Conservation (phyloP, 2,113 vertebrate species). For the Catharus minimus region DNA sequence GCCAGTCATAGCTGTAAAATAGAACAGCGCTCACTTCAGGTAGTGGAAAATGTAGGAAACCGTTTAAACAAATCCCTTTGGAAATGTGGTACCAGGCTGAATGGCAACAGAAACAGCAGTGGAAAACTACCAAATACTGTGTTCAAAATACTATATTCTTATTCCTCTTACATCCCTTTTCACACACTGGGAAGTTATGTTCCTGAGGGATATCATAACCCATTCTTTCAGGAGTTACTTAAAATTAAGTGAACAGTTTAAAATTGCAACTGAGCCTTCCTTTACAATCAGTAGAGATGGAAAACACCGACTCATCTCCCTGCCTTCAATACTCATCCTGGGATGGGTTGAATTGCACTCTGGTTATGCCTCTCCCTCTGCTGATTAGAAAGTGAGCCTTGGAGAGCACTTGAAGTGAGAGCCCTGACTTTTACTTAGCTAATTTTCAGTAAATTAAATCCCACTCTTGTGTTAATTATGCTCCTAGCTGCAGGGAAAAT, state of each 20-base stretch:
- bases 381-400: not conserved
- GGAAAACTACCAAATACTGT: not conserved
- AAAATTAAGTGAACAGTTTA: not conserved
- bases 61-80: not conserved
- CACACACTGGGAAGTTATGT: not conserved
- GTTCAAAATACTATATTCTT: not conserved
- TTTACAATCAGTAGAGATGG: not conserved
- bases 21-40: not conserved
- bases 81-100: not conserved
- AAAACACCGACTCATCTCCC: not conserved
- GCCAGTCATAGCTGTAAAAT: not conserved
- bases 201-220: not conserved
- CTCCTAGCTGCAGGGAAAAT: not conserved
- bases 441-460: constrained; percentile 29
- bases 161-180: not conserved
- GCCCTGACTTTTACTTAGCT: not conserved
- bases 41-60: not conserved
- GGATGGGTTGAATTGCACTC: not conserved
- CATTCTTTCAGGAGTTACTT: not conserved
- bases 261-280: not conserved
- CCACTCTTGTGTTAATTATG: not conserved
- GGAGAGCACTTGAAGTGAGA: not conserved
- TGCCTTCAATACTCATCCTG: not conserved
- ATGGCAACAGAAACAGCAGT: not conserved
- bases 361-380: not conserved